Conservation (phyloP, 2,113 vertebrate genomes). For the Chaetodon auriga region DNA sequence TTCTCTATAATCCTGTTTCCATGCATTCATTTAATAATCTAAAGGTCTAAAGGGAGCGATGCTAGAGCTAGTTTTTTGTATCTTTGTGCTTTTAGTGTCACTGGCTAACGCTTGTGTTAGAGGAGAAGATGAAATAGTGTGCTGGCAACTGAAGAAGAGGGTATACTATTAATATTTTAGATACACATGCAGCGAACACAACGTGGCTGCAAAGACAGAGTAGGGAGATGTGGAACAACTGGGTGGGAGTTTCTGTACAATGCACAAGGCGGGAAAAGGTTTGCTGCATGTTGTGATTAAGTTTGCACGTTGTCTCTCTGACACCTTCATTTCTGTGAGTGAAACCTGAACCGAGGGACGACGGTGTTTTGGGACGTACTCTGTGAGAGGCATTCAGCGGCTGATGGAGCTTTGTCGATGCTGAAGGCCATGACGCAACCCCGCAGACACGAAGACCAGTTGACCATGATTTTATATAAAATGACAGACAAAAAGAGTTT, state of each 20-base stretch:
- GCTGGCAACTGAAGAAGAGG: constrained; percentile 4
- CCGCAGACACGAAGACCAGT: background rate
- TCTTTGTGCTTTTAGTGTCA: constrained; percentile 2
- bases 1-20: constrained; percentile 13
- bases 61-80: background rate
- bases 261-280: background rate
- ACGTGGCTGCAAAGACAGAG: background rate
- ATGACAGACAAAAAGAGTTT: background rate
- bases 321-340: background rate
- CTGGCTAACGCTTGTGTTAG: background rate
- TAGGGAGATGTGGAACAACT: background rate
- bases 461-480: constrained; percentile 3
- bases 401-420: background rate
- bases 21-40: background rate
- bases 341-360: background rate
- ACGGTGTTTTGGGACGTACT: background rate
- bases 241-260: background rate
- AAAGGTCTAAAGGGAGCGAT: background rate
- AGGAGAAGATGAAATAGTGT: background rate
- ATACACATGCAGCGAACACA: background rate
- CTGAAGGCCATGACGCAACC: background rate
- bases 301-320: background rate
- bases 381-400: background rate
- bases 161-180: constrained; percentile 26
- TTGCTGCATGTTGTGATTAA: background rate